Conservation (phyloP, 2,113 vertebrate genomes). For the Prochilodus magdalenae region DNA sequence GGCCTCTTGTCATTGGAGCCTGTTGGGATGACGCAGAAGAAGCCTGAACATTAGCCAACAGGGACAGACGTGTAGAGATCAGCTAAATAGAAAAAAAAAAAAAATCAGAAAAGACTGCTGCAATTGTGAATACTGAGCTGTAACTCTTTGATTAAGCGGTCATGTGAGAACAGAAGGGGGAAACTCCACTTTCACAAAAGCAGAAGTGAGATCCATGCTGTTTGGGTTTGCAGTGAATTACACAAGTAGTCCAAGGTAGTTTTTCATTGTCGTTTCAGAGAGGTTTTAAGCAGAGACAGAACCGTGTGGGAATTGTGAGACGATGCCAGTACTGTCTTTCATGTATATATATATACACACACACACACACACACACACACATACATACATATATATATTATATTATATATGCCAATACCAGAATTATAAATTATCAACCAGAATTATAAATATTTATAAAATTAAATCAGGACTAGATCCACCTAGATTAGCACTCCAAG, state of each 20-base stretch:
- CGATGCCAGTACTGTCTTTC: no score
- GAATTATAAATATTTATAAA: no score
- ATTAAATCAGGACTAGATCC: no score
- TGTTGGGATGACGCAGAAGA: slow-evolving; percentile 41
- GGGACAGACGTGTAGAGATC: neutral
- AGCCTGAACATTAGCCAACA: neutral
- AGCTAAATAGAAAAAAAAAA: neutral
- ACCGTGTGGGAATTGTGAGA: no score
- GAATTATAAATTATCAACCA: no score
- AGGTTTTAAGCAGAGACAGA: neutral
- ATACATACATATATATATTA: no score
- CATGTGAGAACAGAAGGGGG: slow-evolving; percentile 8
- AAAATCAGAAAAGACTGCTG: neutral
- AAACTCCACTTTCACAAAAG: slow-evolving; percentile 35
- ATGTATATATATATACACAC: no score
- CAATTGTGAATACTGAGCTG: neutral
- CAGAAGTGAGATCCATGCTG: slow-evolving; percentile 25
- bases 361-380: no score
- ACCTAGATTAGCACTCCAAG: no score
- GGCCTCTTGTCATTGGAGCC: slow-evolving; percentile 67
- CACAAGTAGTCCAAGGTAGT: neutral
- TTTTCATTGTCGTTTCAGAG: neutral
- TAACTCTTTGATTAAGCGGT: neutral
- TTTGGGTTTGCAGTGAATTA: neutral
- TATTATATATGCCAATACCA: no score